These are phyloP conservation scores for Strigamia transsilvanica DNA, from an alignment of 2,888 invertebrate genomes.

Conservation along the genomic window DNA sequence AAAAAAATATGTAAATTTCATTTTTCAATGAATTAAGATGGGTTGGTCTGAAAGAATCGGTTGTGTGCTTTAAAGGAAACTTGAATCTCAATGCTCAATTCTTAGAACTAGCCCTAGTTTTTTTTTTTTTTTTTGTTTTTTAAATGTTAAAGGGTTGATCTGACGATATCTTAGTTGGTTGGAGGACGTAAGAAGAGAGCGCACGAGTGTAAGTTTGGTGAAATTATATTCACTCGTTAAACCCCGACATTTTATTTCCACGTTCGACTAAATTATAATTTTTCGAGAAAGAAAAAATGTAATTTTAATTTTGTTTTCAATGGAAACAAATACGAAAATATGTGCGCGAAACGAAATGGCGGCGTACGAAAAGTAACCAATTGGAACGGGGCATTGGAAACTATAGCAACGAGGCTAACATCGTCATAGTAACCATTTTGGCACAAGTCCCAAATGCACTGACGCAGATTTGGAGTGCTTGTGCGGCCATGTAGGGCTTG, in stretches of 20 bases:
- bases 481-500: conserved; percentile 41
- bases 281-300: no score
- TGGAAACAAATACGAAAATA: no score
- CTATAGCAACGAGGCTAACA: background rate
- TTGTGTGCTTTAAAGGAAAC: background rate
- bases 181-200: background rate
- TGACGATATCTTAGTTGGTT: background rate
- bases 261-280: no score
- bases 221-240: no score
- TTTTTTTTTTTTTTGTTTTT: background rate
- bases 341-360: background rate
- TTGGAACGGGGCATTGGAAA: conserved; percentile 10
- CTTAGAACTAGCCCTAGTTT: conserved; percentile 29
- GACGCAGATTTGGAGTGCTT: conserved; percentile 29
- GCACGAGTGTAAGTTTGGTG: background rate
- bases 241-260: no score
- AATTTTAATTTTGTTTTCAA: no score
- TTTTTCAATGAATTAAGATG: conserved; percentile 13
- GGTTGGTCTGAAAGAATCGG: conserved; percentile 21
- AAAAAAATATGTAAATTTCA: conserved; percentile 5
- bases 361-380: background rate
- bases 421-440: conserved; percentile 37
- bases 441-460: conserved; percentile 40
- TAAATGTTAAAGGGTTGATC: background rate
- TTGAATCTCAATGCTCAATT: background rate